These are phyloP conservation scores for Acleris holmiana DNA, from an alignment of 2,888 invertebrate species.

Conservation along the genomic window DNA sequence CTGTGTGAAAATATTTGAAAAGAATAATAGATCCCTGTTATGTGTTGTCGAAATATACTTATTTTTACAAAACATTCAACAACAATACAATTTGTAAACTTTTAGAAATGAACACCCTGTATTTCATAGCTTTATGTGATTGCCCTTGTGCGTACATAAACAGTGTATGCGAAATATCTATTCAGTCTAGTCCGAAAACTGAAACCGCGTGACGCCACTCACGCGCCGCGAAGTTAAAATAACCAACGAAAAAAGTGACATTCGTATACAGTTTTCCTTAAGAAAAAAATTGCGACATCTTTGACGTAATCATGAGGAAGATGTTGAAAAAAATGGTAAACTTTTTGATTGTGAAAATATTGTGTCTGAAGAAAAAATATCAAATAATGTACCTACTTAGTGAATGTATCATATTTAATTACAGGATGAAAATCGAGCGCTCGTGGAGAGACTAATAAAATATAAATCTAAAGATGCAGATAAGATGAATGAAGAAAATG, in stretches of 20 bases:
- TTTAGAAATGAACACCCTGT: constrained; percentile 62
- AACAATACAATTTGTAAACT: neutral
- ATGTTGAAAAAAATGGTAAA: constrained; percentile 16
- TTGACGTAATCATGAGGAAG: constrained; percentile 22
- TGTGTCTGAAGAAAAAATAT: neutral
- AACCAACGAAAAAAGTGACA: neutral
- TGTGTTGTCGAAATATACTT: too few species aligned
- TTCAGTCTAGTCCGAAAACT: constrained; percentile 63
- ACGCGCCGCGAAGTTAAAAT: neutral
- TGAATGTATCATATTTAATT: constrained; percentile 57
- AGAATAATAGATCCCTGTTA: too few species aligned
- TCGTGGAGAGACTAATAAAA: constrained; percentile 94
- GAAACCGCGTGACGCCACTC: constrained; percentile 45
- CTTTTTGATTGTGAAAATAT: neutral
- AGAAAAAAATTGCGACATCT: neutral
- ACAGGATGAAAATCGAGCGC: constrained; percentile 93
- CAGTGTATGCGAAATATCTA: constrained; percentile 62
- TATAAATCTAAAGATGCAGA: constrained; percentile 98
- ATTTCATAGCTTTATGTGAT: constrained; percentile 71
- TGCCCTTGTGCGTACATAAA: constrained; percentile 59
- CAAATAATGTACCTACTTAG: neutral
- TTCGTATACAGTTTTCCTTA: too few species aligned
- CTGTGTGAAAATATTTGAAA: too few species aligned
- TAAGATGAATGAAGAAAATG: constrained; percentile 98
- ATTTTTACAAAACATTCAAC: neutral